Evolutionary conservation across 2,888 invertebrate genomes (phyloP), one percentile per base, ranked within the genome.

Genomic region (Eristalis arbustorum): DNA sequence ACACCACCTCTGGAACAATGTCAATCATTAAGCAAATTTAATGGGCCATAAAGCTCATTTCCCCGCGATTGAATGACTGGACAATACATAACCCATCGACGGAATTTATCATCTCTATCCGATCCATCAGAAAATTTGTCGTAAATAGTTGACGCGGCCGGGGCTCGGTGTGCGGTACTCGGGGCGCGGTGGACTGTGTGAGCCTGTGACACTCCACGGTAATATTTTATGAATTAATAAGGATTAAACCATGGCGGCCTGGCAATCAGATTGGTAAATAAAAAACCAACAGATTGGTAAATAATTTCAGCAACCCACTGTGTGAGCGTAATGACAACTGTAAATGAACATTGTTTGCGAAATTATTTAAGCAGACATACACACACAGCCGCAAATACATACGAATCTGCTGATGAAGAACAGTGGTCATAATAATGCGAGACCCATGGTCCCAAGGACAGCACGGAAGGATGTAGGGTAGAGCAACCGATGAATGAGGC

Each of bases 1-100:
- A 22, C 67, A 74, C 78, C 83, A 78, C 73, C 83, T 68, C 67
- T 63, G 78, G 40, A 83, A 78, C 87, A 87, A 87, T 83, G 78
- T 87, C 79, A 87, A 87, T 83, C 87, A 87, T 83, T 87, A 79
- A 82, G 83, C 87, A 83, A 87, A 83, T 87, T 83, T 87, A 87
- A 87, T 87, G 83, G 83, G 74, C 87, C 87, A 83, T 78, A 87
- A 87, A 78, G 87, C 84, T 78, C 79, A 82, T 83, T 87, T 87
- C 78, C 83, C 78, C 75, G 49, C 49, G 75, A 87, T 78, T 87
- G 75, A 87, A 87, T 87, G 73, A 85, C 75, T 87, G 83, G 74
- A 75, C 85, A 75, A 75, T 87, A 78, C 85, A 83, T 78, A 83
- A 79, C 68, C 57, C 72, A 78, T 87, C 63, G 77, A 85, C 37